Evolutionary conservation across 2,888 invertebrate genomes (phyloP).

Genomic region (Abrostola tripartita): DNA sequence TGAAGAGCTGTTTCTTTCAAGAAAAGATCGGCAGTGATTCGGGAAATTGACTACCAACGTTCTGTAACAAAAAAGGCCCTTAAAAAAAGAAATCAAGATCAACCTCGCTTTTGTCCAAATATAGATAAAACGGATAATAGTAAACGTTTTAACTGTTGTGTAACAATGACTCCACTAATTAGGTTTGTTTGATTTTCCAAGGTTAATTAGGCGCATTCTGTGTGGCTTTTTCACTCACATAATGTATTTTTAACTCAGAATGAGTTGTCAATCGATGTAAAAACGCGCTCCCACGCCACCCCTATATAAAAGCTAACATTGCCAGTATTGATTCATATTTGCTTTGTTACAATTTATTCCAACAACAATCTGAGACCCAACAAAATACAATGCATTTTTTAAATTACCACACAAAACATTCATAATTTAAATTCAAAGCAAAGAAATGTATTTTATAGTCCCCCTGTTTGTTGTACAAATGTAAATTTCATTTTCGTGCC

Average conservation of each 20-base stretch:
- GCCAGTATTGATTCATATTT: neutral
- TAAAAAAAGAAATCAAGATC: conserved; percentile 35
- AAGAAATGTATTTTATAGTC: conserved; percentile 56
- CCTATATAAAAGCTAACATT: too few relatives aligned
- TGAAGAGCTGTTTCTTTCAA: conserved; percentile 25
- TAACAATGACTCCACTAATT: conserved; percentile 2
- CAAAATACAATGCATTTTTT: conserved; percentile 23
- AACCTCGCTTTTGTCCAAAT: conserved; percentile 20
- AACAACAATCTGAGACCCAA: neutral
- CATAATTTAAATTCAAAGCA: conserved; percentile 56
- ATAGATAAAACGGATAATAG: conserved; percentile 2
- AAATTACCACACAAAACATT: conserved; percentile 42
- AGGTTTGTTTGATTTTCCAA: neutral
- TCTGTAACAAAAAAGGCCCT: conserved; percentile 22
- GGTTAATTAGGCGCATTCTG: neutral
- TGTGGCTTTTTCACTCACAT: neutral
- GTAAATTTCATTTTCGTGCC: conserved; percentile 67
- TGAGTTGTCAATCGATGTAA: neutral
- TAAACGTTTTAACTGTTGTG: conserved; percentile 3
- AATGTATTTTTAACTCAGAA: neutral
- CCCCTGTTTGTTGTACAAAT: conserved; percentile 64
- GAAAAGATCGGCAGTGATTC: conserved; percentile 15
- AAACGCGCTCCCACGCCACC: too few relatives aligned
- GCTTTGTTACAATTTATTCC: neutral
- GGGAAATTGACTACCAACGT: conserved; percentile 17